Percentiles rank a stretch among this genome's conserved stretches.
These are phyloP conservation scores for Procambarus virginalis DNA, from an alignment of 1,140 invertebrate genomes.

Conservation along the genomic window DNA sequence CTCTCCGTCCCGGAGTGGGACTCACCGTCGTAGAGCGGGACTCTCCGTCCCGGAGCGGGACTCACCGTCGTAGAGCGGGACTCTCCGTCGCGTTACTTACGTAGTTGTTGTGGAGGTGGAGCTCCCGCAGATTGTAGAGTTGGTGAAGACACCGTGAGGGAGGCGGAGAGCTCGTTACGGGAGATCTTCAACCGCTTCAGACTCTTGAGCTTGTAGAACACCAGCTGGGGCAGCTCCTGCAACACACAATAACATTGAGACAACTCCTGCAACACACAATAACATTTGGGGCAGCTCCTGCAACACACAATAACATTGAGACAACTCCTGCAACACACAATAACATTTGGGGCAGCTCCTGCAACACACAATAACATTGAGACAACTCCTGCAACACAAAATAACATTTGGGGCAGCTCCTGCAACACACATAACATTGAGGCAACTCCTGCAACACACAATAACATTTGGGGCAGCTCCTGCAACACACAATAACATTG, in stretches of 20 bases:
- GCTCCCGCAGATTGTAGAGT: conserved; percentile 72
- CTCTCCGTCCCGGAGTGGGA: no score
- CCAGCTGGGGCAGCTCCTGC: conserved; percentile 39
- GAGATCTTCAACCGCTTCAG: conserved; percentile 80
- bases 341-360: no score
- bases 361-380: no score
- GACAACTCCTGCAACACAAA: no score
- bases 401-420: no score
- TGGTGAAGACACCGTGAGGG: conserved; percentile 77
- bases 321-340: no score
- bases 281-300: conserved; percentile 37
- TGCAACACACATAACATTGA: no score
- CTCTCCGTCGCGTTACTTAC: neutral
- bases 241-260: neutral
- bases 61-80: no score
- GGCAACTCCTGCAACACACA: neutral
- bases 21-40: no score
- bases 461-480: conserved; percentile 35
- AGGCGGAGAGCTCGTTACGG: conserved; percentile 79
- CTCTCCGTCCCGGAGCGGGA: no score
- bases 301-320: neutral
- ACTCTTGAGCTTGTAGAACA: conserved; percentile 66
- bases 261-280: neutral
- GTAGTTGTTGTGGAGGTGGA: conserved; percentile 53
- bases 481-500: neutral